phyloP scores from a whole-genome alignment of 2,888 invertebrate species.

The Watsonalla binaria region DNA sequence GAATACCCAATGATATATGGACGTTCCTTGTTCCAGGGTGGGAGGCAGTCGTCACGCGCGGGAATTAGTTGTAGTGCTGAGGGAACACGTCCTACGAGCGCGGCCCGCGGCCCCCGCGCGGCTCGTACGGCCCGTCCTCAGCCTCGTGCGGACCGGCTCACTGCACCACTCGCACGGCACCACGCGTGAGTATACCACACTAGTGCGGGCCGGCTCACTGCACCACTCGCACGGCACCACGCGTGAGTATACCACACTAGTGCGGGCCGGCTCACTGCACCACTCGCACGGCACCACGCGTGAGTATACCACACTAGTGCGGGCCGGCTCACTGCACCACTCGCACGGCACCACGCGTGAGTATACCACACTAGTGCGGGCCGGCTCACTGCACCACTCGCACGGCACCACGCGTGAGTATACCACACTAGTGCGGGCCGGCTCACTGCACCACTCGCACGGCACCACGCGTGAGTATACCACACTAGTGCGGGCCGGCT shows the following conservation, averaged over 20 bases:
- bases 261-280: slow-evolving; percentile 80
- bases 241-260: slow-evolving; percentile 80
- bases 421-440: too few species aligned
- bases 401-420: too few species aligned
- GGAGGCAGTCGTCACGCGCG: slow-evolving; percentile 40
- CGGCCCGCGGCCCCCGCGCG: slow-evolving; percentile 82
- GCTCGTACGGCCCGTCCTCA: slow-evolving; percentile 81
- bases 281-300: slow-evolving; percentile 38
- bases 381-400: too few species aligned
- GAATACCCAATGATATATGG: too few species aligned
- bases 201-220: slow-evolving; percentile 81
- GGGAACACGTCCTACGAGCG: slow-evolving; percentile 41
- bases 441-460: too few species aligned
- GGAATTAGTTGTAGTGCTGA: slow-evolving; percentile 40
- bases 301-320: slow-evolving; percentile 80
- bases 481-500: too few species aligned
- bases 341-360: slow-evolving; percentile 23
- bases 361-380: slow-evolving; percentile 82
- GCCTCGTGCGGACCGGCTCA: slow-evolving; percentile 79
- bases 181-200: slow-evolving; percentile 69
- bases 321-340: slow-evolving; percentile 81
- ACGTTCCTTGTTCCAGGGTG: slow-evolving; percentile 20
- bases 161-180: slow-evolving; percentile 74
- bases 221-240: slow-evolving; percentile 63
- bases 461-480: too few species aligned